phyloP scores from a whole-genome alignment of 2,888 invertebrate species.

The Agelastica alni region DNA sequence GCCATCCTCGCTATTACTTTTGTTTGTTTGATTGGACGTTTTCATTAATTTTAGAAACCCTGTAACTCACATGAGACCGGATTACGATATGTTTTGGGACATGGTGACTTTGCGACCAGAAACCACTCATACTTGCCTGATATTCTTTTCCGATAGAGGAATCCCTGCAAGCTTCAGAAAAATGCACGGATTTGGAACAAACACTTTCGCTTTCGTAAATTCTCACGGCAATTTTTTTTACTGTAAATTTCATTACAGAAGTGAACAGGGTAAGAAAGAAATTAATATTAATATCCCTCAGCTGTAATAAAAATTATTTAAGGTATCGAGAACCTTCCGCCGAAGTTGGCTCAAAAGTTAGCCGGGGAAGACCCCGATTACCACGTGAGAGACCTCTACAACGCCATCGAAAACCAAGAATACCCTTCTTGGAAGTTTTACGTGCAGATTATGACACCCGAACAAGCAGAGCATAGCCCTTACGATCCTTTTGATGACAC shows the following conservation, averaged over 20 bases:
- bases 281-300: too few relatives aligned
- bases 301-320: too few relatives aligned
- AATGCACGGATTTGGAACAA: conserved; percentile 88
- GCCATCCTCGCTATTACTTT: too few relatives aligned
- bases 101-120: conserved; percentile 88
- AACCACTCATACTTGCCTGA: conserved; percentile 79
- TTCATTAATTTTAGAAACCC: conserved; percentile 86
- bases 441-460: conserved; percentile 86
- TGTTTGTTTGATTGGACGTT: too few relatives aligned
- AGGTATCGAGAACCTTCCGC: conserved; percentile 75
- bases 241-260: conserved; percentile 92
- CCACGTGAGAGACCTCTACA: conserved; percentile 84
- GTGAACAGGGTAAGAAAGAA: conserved; percentile 81
- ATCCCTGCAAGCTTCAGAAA: conserved; percentile 81
- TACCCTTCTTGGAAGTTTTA: conserved; percentile 80
- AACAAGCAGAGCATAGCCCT: conserved; percentile 76
- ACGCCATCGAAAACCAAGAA: conserved; percentile 77
- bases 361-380: conserved; percentile 86
- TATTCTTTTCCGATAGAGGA: conserved; percentile 90
- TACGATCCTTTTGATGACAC: conserved; percentile 95
- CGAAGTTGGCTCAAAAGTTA: conserved; percentile 70
- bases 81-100: conserved; percentile 96
- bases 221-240: conserved; percentile 69
- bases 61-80: conserved; percentile 79
- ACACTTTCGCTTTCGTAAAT: conserved; percentile 91